Conservation (phyloP, 2,113 vertebrate species). For the Xerus inauris region DNA sequence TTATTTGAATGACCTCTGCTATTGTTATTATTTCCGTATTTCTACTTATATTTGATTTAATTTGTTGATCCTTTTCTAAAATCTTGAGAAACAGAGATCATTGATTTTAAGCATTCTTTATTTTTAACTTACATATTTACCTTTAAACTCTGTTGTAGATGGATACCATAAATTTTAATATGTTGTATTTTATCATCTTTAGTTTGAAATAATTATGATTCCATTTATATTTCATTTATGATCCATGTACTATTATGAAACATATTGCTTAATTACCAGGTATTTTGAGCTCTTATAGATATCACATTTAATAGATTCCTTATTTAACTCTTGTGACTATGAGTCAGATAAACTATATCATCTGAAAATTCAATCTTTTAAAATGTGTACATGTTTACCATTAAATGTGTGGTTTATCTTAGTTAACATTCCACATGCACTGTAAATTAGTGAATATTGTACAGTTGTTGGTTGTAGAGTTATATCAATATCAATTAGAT, state of each 20-base stretch:
- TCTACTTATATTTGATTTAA: background rate
- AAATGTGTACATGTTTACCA: background rate
- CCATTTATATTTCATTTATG: background rate
- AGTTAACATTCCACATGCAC: background rate
- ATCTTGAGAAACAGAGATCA: background rate
- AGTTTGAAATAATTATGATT: background rate
- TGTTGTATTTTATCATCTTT: too few species aligned
- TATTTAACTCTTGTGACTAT: background rate
- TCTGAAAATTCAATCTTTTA: background rate
- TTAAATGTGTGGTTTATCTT: background rate
- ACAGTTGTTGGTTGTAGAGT: background rate
- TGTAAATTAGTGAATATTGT: background rate
- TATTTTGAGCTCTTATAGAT: background rate
- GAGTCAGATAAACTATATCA: background rate
- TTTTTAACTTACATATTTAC: background rate
- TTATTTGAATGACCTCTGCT: background rate
- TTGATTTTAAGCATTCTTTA: background rate
- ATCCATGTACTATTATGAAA: background rate
- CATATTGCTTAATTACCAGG: background rate
- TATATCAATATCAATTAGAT: background rate
- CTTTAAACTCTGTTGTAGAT: background rate
- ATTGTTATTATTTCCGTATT: background rate
- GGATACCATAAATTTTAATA: background rate
- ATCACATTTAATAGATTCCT: background rate
- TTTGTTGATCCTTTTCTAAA: background rate